Base-by-base conservation (phyloP, 2,113 vertebrate species). In the Cebidichthys violaceus region DNA sequence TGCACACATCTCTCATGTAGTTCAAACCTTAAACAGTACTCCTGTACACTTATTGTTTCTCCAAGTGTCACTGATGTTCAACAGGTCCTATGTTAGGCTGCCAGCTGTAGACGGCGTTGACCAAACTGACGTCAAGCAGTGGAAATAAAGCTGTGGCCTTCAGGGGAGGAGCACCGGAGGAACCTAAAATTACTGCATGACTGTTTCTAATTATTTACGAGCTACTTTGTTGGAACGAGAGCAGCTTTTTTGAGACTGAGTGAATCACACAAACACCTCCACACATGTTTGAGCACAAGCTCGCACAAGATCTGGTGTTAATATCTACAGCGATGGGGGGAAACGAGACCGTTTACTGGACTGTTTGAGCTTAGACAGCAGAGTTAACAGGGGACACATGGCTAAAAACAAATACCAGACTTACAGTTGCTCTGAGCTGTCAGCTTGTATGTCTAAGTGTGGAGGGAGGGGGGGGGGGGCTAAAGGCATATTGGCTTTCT, bases 401-500 rank as follows among this genome's bases (percentile, higher is more conserved):
- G 59, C 66, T 85, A 27, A 70, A 82, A 78, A 75, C 1, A 57
- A 77, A 81, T 20, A 71, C 22, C 64, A 88, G 61, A 75, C 74
- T 59, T 74, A 62, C 85, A 45, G 86, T 83, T 85, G 86, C 67
- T 90, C 78, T 77, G 68, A 91, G 67, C 67, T 59, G 69, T 86
- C 77, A 84, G 67, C 74, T 75, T 86, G 71, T 76, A 45, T 81
- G 71, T 87, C 68, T 81, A 66, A 68, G 61, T 79, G 75, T 68
- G 61, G 65, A 68, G 31, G 55, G 66, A n/a, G 7, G 67, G 18
- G 52, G 20, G 45, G 62, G 61, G 75, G 74, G 79, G 77, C 83
- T 70, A 81, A 78, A 86, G 81, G 77, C 85, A 89, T 86, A 81
- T 81, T 89, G 80, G 86, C 73, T 92, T 81, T 89, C 74, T 87